These are phyloP conservation scores for Balaeniceps rex DNA, from an alignment of 2,113 vertebrate species.

Conservation along the genomic window DNA sequence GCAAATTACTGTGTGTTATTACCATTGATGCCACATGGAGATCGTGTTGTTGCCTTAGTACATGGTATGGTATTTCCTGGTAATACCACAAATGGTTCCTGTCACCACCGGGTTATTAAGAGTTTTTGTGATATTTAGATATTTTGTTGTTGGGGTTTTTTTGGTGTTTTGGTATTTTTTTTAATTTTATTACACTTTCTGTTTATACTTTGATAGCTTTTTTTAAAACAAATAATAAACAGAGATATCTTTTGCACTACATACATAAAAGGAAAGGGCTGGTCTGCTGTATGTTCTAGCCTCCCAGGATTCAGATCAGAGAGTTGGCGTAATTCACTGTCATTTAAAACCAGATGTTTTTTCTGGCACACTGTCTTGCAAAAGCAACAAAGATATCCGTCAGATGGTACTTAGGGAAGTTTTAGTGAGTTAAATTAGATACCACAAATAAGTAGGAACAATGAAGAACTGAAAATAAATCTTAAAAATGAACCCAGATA, in stretches of 20 bases:
- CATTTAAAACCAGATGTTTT: constrained; percentile 55
- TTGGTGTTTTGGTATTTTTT: no score
- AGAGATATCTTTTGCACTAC: neutral
- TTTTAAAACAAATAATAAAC: constrained; percentile 36
- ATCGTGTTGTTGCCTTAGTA: neutral
- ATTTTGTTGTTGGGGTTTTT: accelerated
- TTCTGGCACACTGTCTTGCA: constrained; percentile 26
- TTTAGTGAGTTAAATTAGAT: constrained; percentile 7
- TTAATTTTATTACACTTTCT: neutral
- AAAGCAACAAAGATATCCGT: constrained; percentile 37
- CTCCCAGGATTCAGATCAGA: constrained; percentile 39
- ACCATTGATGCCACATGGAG: neutral
- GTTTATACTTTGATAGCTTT: constrained; percentile 29
- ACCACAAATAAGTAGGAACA: neutral
- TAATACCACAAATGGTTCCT: neutral
- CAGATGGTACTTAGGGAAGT: constrained; percentile 6
- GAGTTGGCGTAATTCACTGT: constrained; percentile 27
- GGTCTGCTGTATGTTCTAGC: neutral
- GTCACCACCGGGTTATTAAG: neutral
- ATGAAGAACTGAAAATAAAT: constrained; percentile 24
- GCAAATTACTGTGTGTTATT: neutral
- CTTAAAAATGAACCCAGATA: neutral
- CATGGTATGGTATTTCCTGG: neutral
- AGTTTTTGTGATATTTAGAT: neutral
- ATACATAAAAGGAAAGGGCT: constrained; percentile 18